Percentiles rank a stretch among this genome's conserved stretches.
Conservation (phyloP, 2,797 vertebrate species). For the Syngnathus acus region DNA sequence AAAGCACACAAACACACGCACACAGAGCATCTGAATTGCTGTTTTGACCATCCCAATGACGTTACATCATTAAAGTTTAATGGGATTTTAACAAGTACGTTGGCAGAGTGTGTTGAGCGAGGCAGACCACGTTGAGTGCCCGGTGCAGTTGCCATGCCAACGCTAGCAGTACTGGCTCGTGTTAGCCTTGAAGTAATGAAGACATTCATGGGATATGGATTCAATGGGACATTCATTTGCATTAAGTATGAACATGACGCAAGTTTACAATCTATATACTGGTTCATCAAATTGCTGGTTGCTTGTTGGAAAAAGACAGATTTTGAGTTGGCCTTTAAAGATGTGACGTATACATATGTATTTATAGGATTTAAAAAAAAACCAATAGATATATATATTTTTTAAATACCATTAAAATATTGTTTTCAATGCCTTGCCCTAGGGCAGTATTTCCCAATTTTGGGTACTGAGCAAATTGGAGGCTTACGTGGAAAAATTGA, state of each 20-base stretch:
- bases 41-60: constrained; percentile 19
- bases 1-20: neutral
- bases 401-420: too few relatives aligned
- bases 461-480: too few relatives aligned
- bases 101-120: constrained; percentile 3
- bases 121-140: constrained; percentile 12
- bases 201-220: constrained; percentile 9
- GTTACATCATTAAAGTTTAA: constrained; percentile 35
- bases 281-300: neutral
- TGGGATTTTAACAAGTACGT: constrained; percentile 33
- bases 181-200: constrained; percentile 22
- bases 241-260: neutral
- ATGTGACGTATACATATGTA: neutral
- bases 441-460: too few relatives aligned
- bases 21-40: neutral
- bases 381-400: too few relatives aligned
- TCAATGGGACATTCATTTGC: constrained; percentile 17
- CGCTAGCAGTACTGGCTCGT: constrained; percentile 3
- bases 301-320: neutral
- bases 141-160: constrained; percentile 57
- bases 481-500: too few relatives aligned
- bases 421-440: too few relatives aligned
- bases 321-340: neutral
- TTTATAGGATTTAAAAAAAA: too few relatives aligned
- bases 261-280: neutral